phyloP scores from a whole-genome alignment of 1,140 invertebrate genomes.

The Onthophagus taurus region DNA sequence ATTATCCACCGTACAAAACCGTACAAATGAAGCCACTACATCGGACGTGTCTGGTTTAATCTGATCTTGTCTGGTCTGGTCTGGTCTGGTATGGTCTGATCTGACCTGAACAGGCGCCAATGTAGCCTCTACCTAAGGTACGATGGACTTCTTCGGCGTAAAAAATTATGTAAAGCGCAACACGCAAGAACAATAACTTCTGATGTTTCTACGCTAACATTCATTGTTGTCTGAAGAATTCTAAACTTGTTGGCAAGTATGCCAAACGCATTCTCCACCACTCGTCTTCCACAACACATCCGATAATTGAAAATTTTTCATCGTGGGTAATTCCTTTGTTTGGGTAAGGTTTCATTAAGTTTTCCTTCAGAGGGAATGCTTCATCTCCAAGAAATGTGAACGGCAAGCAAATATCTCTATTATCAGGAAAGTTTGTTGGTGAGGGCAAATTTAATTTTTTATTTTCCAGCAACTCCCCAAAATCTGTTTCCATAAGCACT shows the following conservation, averaged over 20 bases:
- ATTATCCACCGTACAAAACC: too few relatives aligned
- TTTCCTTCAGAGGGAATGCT: conserved; percentile 38
- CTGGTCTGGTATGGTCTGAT: too few relatives aligned
- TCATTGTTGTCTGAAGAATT: conserved; percentile 14
- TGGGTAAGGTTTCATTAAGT: conserved; percentile 39
- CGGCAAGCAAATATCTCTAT: conserved; percentile 7
- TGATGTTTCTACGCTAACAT: too few relatives aligned
- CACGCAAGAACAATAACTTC: too few relatives aligned
- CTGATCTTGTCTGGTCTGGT: too few relatives aligned
- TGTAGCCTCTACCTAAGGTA: too few relatives aligned
- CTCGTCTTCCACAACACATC: conserved; percentile 31
- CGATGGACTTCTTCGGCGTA: too few relatives aligned
- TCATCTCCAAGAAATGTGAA: conserved; percentile 36
- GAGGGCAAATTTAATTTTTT: conserved; percentile 14
- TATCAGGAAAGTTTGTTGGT: conserved; percentile 8
- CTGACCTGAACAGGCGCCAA: too few relatives aligned
- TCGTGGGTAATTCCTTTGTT: conserved; percentile 25
- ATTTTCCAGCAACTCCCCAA: conserved; percentile 8
- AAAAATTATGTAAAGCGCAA: too few relatives aligned
- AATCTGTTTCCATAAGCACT: conserved; percentile 20
- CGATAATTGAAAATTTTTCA: conserved; percentile 42
- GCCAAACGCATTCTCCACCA: conserved; percentile 38
- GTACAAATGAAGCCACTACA: too few relatives aligned
- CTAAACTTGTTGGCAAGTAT: conserved; percentile 28
- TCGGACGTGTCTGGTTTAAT: too few relatives aligned